Evolutionary conservation across 1,140 invertebrate genomes (phyloP).

Genomic region (Akabosia matsudoensis): DNA sequence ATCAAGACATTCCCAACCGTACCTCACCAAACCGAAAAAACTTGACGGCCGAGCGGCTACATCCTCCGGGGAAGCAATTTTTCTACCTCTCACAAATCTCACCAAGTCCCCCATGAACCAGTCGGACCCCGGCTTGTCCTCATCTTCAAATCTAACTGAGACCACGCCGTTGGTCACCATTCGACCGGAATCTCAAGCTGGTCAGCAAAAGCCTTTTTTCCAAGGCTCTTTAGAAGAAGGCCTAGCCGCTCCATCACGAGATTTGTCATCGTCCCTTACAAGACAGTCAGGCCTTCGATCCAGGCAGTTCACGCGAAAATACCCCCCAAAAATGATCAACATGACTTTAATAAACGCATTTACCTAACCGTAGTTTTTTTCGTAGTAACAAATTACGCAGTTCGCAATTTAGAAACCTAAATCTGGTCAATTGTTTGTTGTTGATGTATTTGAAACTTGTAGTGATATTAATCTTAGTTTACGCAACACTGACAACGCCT

Average conservation of each 20-base stretch:
- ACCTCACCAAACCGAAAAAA: constrained; percentile 10
- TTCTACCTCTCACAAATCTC: constrained; percentile 1
- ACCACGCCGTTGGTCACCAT: neutral
- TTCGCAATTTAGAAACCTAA: too few species aligned
- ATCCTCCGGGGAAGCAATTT: constrained; percentile 32
- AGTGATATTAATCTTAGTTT: too few species aligned
- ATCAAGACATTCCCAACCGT: neutral
- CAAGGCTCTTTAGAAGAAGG: neutral
- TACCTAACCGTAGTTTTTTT: too few species aligned
- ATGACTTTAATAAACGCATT: neutral
- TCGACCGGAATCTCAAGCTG: neutral
- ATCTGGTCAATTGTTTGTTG: too few species aligned
- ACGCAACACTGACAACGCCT: too few species aligned
- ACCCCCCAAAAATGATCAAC: constrained; percentile 30
- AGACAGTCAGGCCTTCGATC: constrained; percentile 30
- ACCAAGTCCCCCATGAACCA: constrained; percentile 32
- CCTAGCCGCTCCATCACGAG: neutral
- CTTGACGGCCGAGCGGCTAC: constrained; percentile 26
- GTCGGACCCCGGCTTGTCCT: constrained; percentile 37
- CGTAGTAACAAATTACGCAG: too few species aligned
- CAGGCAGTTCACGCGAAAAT: constrained; percentile 30
- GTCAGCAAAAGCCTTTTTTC: neutral
- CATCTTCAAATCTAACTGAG: constrained; percentile 23
- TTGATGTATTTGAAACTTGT: too few species aligned
- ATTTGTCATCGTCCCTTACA: constrained; percentile 17